Evolutionary conservation across 2,113 vertebrate species (phyloP).

Genomic region (Acanthisitta chloris): DNA sequence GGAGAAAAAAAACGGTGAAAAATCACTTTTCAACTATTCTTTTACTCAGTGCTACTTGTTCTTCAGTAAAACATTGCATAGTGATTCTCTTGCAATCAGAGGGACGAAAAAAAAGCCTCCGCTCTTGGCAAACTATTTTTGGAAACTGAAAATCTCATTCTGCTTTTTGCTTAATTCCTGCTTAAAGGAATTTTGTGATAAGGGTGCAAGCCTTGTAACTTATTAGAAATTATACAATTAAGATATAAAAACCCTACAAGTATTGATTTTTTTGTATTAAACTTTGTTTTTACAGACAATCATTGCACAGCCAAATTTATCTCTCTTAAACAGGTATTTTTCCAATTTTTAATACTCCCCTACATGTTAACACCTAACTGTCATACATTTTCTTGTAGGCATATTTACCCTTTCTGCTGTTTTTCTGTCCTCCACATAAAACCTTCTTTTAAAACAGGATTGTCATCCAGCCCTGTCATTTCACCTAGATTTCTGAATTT

Average conservation of each 20-base stretch:
- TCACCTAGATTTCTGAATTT: neutral
- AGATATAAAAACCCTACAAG: neutral
- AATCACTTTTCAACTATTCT: conserved; percentile 58
- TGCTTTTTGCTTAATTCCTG: conserved; percentile 4
- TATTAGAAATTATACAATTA: conserved; percentile 38
- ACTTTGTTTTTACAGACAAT: neutral
- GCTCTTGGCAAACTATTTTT: conserved; percentile 40
- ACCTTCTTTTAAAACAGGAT: neutral
- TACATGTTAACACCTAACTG: neutral
- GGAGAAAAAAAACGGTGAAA: neutral
- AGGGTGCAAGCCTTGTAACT: conserved; percentile 21
- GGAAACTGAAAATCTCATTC: conserved; percentile 43
- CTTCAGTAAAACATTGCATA: conserved; percentile 39
- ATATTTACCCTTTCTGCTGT: neutral
- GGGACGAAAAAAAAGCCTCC: neutral
- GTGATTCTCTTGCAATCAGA: conserved; percentile 39
- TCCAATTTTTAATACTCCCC: neutral
- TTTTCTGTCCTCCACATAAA: neutral
- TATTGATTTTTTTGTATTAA: neutral
- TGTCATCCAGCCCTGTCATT: neutral
- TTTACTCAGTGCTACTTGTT: conserved; percentile 28
- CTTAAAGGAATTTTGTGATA: conserved; percentile 37
- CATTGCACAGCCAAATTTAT: neutral
- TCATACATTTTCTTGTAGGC: neutral
- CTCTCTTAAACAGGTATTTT: neutral